Evolutionary conservation across 2,888 invertebrate genomes (phyloP), one percentile per base, ranked within the genome.

Genomic region (Lochmaea crataegi): DNA sequence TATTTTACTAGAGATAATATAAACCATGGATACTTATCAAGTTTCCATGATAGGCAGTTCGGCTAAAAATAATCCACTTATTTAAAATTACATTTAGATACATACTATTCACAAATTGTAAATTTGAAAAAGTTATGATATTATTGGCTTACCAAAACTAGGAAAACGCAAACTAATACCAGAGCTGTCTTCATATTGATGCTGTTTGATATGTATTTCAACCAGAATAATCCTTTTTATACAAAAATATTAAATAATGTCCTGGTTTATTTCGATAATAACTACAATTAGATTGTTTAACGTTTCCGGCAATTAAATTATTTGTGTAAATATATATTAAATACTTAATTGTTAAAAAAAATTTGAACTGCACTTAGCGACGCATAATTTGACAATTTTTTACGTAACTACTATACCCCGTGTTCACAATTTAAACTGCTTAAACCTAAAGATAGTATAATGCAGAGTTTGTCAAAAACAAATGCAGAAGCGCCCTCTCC

Each of bases 241-340:
- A 48, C 48, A 7, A 5, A 48, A 48, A 48, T n/a, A n/a, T 48
- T 5, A n/a, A 45, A 45, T 14, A n/a, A n/a, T n/a, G n/a, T n/a
- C n/a, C n/a, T n/a, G 2, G 2, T 32, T 32, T 45, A 45, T 45
- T 45, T 1, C 14, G 5, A 48, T n/a, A 48, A 48, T 48, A 48
- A 48, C n/a, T n/a, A n/a, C 14, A 6, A 48, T 14, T 48, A 48
- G 10, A n/a, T n/a, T 32, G 32, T 7, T 32, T 32, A 48, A 14
- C n/a, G n/a, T 48, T n/a, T 48, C 48, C 48, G n/a, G 48, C 48
- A 14, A 48, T 48, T 48, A n/a, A 48, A 48, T n/a, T n/a, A 48
- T 3, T 48, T 1, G 48, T 48, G 48, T 48, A 32, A 32, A 32
- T 32, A 7, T 32, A 32, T 32, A 32, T 32, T 32, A 32, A 32